Evolutionary conservation across 1,140 invertebrate species (phyloP), one percentile per base, ranked within the genome.

Genomic region (Cotesia chilonis): DNA sequence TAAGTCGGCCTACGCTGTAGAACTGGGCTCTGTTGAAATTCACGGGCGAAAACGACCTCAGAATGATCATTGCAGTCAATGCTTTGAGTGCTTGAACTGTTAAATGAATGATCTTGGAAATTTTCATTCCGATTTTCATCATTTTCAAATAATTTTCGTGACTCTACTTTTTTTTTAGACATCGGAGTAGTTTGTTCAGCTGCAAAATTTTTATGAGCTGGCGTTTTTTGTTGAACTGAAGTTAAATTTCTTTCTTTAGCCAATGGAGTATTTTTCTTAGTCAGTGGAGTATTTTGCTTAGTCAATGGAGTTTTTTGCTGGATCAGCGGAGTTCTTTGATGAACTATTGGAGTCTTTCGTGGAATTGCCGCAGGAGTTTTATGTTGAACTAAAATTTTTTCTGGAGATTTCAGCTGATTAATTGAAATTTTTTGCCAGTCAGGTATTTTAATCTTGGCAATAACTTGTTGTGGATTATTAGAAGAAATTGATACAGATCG

Each of bases 141-240:
- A 5, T 51, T 5, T 20, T 9, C 5, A 51, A 47, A 55, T 54
- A 55, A 57, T 72, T 75, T 72, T 59, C 35, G 37, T 17, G 60
- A 57, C 36, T 52, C 38, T 20, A 70, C 61, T 60, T 47, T 36
- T 51, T 47, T 67, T 67, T 12, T 57, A 36, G 12, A n/a, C 4
- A 12, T n/a, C 37, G 28, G 61, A 4, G n/a, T 63, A 28, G 2
- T 38, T 63, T 38, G 60, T 20, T 20, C 4, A 6, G 12, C 10
- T 9, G n/a, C 1, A 3, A n/a, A 47, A 47, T 47, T 47, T 47
- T 47, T 47, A 2, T 9, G 41, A 6, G 2, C 6, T 10, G 41
- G 41, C 5, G 41, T 47, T 47, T 47, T 47, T 47, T 47, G 41
- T 7, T 47, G 41, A 10, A 47, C 5, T 47, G 41, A 47, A 47